Conservation (phyloP, 2,113 vertebrate species). For the Upupa epops region DNA sequence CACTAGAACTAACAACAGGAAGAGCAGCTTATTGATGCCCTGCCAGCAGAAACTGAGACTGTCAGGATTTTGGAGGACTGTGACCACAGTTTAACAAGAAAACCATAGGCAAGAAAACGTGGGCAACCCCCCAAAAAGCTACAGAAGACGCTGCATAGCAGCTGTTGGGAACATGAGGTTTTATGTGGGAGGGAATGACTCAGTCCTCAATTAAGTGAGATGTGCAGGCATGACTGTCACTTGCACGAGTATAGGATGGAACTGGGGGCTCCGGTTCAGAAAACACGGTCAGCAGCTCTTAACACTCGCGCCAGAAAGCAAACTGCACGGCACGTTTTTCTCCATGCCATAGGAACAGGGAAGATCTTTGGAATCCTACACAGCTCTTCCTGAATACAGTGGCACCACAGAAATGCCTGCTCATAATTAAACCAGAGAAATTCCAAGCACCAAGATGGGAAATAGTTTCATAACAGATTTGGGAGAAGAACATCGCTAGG, state of each 20-base stretch:
- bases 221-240: not conserved
- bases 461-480: not conserved
- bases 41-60: not conserved
- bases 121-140: not conserved
- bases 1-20: not conserved
- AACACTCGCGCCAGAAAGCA: not conserved
- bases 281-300: not conserved
- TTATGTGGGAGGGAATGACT: constrained; percentile 37
- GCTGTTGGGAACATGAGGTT: constrained; percentile 1
- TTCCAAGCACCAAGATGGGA: not conserved
- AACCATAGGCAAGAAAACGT: not conserved
- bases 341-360: not conserved
- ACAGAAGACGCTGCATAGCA: not conserved
- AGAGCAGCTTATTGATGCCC: not conserved
- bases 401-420: not conserved
- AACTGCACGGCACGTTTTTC: not conserved
- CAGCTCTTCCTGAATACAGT: not conserved
- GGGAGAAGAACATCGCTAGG: not conserved
- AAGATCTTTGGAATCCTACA: not conserved
- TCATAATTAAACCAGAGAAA: not conserved
- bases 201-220: constrained; percentile 11
- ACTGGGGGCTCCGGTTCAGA: not conserved
- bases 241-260: not conserved
- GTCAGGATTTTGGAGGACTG: not conserved
- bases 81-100: not conserved